These are phyloP conservation scores for Pogonomyrmex californicus DNA, from an alignment of 1,140 invertebrate species.

Conservation along the genomic window DNA sequence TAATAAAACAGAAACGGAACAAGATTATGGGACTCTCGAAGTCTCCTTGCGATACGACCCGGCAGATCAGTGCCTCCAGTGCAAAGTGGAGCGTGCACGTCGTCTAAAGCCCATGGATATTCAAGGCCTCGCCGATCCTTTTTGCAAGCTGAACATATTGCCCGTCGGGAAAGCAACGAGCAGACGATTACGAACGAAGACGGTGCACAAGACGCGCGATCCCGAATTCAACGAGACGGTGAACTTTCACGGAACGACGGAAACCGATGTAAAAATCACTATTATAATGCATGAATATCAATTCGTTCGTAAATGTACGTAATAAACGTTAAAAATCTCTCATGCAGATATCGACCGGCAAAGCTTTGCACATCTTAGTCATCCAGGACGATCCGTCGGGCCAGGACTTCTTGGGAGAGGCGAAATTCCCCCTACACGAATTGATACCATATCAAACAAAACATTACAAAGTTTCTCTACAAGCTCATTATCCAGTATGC, in stretches of 20 bases:
- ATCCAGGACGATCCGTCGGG: slow-evolving; percentile 78
- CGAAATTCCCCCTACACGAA: slow-evolving; percentile 89
- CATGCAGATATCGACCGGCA: slow-evolving; percentile 89
- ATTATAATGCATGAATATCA: slow-evolving; percentile 25
- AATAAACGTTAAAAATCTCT: slow-evolving; percentile 16
- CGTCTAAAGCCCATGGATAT: slow-evolving; percentile 95
- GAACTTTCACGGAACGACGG: slow-evolving; percentile 95
- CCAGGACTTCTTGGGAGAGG: slow-evolving; percentile 93
- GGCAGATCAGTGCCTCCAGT: slow-evolving; percentile 91
- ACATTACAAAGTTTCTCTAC: slow-evolving; percentile 89
- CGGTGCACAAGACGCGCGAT: slow-evolving; percentile 96
- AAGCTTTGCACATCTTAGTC: slow-evolving; percentile 76
- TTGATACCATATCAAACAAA: slow-evolving; percentile 90
- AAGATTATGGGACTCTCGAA: slow-evolving; percentile 89
- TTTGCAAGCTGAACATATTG: slow-evolving; percentile 95
- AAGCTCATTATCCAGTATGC: slow-evolving; percentile 86
- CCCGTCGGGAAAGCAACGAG: slow-evolving; percentile 90
- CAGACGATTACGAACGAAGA: slow-evolving; percentile 94
- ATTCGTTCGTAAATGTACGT: background rate
- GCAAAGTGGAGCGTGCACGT: slow-evolving; percentile 91
- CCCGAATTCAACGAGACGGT: slow-evolving; percentile 98
- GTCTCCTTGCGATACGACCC: slow-evolving; percentile 93
- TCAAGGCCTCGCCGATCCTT: slow-evolving; percentile 96
- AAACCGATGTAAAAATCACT: slow-evolving; percentile 89
- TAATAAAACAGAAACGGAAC: slow-evolving; percentile 63